Percentiles rank a stretch among this genome's conserved stretches.
These are phyloP conservation scores for Morpho helenor DNA, from an alignment of 2,888 invertebrate genomes.

Conservation along the genomic window DNA sequence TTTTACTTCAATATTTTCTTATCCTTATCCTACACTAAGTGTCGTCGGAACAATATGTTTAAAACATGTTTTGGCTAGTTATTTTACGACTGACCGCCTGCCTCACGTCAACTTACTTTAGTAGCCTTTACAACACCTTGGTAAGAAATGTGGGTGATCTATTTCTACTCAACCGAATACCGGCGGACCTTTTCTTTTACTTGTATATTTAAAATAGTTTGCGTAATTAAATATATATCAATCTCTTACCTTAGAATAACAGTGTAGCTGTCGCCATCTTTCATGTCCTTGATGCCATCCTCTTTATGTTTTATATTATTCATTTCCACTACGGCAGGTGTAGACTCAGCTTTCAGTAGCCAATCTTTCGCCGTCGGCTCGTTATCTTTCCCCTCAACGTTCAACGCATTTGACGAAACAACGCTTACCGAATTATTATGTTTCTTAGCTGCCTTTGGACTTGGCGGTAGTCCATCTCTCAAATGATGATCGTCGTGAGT, in stretches of 20 bases:
- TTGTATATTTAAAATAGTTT: not conserved
- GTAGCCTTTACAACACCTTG: too few relatives aligned
- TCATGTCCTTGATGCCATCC: conserved; percentile 65
- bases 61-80: too few relatives aligned
- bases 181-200: too few relatives aligned
- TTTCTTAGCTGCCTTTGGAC: conserved; percentile 61
- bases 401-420: conserved; percentile 67
- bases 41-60: too few relatives aligned
- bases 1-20: too few relatives aligned
- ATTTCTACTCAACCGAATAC: too few relatives aligned
- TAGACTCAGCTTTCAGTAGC: conserved; percentile 55
- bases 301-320: conserved; percentile 72
- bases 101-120: too few relatives aligned
- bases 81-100: too few relatives aligned
- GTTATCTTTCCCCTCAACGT: conserved; percentile 54
- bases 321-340: conserved; percentile 64
- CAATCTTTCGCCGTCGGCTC: conserved; percentile 68
- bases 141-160: too few relatives aligned
- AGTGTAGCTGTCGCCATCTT: conserved; percentile 85
- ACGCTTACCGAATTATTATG: conserved; percentile 71
- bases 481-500: conserved; percentile 82
- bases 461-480: conserved; percentile 64
- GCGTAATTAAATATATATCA: not conserved
- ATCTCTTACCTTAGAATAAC: conserved; percentile 82
- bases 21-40: too few relatives aligned